Evolutionary conservation across 2,113 vertebrate species (phyloP).

Genomic region (Barbus barbus): DNA sequence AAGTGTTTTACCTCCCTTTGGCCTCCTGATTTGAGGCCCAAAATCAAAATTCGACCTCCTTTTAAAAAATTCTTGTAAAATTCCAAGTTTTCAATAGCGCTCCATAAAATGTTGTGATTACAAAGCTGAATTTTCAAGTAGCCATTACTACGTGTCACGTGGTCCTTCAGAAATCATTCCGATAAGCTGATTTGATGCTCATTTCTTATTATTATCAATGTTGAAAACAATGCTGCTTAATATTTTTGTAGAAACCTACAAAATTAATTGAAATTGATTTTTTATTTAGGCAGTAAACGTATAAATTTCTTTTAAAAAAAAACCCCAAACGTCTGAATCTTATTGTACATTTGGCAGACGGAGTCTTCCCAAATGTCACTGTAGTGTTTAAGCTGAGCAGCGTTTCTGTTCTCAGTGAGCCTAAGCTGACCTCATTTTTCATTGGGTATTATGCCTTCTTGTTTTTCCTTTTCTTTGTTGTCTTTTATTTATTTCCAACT

Average conservation of each 20-base stretch:
- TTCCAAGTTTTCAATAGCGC: too few relatives aligned
- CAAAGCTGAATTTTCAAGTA: neutral
- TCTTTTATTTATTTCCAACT: slow-evolving; percentile 4
- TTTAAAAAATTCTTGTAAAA: too few relatives aligned
- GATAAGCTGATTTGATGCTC: neutral
- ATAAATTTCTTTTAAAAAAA: neutral
- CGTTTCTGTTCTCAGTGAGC: neutral
- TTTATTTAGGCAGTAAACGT: neutral
- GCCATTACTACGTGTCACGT: too few relatives aligned
- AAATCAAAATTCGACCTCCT: too few relatives aligned
- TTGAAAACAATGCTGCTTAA: neutral
- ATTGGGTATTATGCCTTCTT: neutral
- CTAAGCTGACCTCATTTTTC: slow-evolving; percentile 1
- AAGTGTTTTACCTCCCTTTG: neutral
- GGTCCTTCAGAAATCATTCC: too few relatives aligned
- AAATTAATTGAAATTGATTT: too few relatives aligned
- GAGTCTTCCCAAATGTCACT: neutral
- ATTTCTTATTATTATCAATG: neutral
- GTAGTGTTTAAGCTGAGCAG: neutral
- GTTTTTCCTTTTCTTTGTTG: neutral
- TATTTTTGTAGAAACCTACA: neutral
- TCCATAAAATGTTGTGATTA: too few relatives aligned
- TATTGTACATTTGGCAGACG: neutral
- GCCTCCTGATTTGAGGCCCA: neutral
- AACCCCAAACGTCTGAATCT: neutral